Evolutionary conservation across 1,140 invertebrate species (phyloP), one percentile per base, ranked within the genome.

Genomic region (Neomicropteryx cornuta): DNA sequence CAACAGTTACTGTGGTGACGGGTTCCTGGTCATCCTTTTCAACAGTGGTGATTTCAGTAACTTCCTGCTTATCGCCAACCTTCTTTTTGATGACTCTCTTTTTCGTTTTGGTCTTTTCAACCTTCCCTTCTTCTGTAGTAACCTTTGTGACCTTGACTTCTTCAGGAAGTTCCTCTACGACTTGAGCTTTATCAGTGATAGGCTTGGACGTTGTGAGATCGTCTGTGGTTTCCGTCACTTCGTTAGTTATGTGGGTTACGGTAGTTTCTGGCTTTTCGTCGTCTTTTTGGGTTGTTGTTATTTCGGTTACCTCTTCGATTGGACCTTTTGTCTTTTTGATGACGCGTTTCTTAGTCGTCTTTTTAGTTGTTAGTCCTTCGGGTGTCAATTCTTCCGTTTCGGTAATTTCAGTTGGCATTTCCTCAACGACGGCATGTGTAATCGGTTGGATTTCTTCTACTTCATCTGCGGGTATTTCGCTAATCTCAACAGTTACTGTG

Each of bases 1-100:
- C 39, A 22, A 55, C 48, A 32, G 46, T 55, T 38, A 61, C 60
- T 18, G 49, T 52, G 18, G 47, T 58, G 48, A 49, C 29, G 10
- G 54, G 53, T 51, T 55, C 43, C 49, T 64, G 53, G 38, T 50
- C 55, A 42, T 62, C 53, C 43, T 65, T 58, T 51, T 62, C 58
- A 39, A 59, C 48, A 20, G 61, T 58, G 24, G 56, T 55, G 45
- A 61, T 53, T 39, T 62, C 52, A 16, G 55, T 59, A 2, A 52
- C 46, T 49, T 59, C 55, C 49, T 57, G 33, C 42, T 57, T 56
- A 16, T 41, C 36, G 30, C 52, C 56, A 18, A 45, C 46, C 39
- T 46, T 48, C 44, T 60, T 57, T 45, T 59, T 58, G 8, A 56
- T 55, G 4, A 53, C 46, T 20, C 52, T 44, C 27, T 55, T 59